phyloP scores from a whole-genome alignment of 2,113 vertebrate genomes.

The Siniperca chuatsi region DNA sequence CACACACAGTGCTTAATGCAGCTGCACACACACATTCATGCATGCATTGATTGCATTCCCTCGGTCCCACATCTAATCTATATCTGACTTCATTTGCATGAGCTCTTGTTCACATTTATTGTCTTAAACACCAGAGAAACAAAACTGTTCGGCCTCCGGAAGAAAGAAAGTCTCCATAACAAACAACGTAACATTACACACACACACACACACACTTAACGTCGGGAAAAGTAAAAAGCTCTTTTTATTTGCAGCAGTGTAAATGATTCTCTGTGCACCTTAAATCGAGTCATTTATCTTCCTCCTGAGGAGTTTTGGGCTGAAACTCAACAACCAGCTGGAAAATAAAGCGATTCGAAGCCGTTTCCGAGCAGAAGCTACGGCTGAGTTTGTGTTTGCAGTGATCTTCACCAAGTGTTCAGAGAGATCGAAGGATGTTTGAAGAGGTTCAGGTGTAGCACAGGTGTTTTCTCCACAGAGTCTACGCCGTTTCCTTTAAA shows the following conservation, averaged over 20 bases:
- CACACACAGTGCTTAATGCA: neutral
- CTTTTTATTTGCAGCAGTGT: constrained; percentile 34
- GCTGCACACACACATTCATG: neutral
- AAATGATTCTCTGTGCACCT: constrained; percentile 32
- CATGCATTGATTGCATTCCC: neutral
- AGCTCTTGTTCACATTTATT: constrained; percentile 20
- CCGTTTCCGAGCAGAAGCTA: no score
- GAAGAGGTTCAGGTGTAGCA: no score
- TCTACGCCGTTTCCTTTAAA: no score
- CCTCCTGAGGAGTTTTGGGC: constrained; percentile 37
- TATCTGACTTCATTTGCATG: constrained; percentile 28
- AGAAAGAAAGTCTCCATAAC: no score
- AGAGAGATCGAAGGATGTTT: no score
- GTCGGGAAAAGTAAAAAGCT: no score
- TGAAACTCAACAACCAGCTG: constrained; percentile 42
- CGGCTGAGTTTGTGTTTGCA: no score
- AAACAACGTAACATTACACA: no score
- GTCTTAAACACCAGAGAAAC: constrained; percentile 17
- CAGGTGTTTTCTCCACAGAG: no score
- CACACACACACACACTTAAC: neutral
- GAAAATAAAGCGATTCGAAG: no score
- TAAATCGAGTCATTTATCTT: constrained; percentile 63
- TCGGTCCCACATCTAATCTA: constrained; percentile 9
- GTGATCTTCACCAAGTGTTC: no score
- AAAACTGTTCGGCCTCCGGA: neutral